Evolutionary conservation across 2,113 vertebrate genomes (phyloP).

Genomic region (Nothoprocta pentlandii): DNA sequence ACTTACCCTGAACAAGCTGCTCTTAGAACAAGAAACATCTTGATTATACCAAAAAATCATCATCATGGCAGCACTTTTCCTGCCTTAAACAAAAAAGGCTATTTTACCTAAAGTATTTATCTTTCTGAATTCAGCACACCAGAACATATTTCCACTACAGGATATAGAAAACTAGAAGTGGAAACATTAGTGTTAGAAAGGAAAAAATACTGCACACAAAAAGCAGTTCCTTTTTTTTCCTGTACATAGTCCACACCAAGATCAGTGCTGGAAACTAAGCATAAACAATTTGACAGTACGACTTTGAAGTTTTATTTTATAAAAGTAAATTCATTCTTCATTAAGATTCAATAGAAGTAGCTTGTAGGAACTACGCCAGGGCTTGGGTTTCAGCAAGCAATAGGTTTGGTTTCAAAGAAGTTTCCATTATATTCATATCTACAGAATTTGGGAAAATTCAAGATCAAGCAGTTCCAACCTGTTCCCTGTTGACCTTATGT

Average conservation of each 20-base stretch:
- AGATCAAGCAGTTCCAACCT: background rate
- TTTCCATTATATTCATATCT: background rate
- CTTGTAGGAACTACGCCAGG: background rate
- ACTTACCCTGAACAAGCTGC: background rate
- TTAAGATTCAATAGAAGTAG: background rate
- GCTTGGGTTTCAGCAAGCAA: background rate
- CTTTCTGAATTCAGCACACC: background rate
- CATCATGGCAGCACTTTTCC: background rate
- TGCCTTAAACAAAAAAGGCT: background rate
- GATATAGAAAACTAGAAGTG: background rate
- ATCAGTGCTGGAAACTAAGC: background rate
- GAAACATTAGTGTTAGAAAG: background rate
- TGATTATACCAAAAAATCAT: background rate
- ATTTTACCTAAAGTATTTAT: background rate
- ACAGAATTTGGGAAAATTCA: background rate
- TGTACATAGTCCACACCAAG: background rate
- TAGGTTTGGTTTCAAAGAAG: background rate
- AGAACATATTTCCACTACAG: background rate
- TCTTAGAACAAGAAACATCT: background rate
- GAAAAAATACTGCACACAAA: background rate
- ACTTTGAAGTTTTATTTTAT: background rate
- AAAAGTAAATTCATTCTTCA: background rate
- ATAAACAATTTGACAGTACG: background rate
- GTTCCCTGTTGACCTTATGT: background rate
- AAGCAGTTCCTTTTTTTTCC: background rate